phyloP scores from a whole-genome alignment of 2,113 vertebrate genomes.

The Melanerpes formicivorus region DNA sequence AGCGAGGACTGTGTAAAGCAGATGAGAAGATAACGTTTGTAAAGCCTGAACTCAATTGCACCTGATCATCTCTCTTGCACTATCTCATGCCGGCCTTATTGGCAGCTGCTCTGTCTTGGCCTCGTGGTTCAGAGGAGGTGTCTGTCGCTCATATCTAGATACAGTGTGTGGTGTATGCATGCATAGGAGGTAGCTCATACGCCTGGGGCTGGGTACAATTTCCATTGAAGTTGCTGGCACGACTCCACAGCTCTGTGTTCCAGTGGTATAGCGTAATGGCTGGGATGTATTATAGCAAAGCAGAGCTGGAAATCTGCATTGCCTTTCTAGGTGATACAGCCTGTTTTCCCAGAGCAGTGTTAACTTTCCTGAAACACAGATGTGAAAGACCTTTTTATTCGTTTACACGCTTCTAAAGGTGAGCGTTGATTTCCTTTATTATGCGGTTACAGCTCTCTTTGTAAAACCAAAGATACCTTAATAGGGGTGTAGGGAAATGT shows the following conservation, averaged over 20 bases:
- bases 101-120: constrained; percentile 65
- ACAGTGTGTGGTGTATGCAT: fast-evolving
- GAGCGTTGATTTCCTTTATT: background rate
- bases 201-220: background rate
- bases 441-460: constrained; percentile 3
- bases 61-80: constrained; percentile 64
- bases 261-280: fast-evolving
- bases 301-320: background rate
- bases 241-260: background rate
- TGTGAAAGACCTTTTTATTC: background rate
- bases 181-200: background rate
- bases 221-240: background rate
- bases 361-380: background rate
- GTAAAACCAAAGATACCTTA: background rate
- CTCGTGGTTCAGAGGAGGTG: background rate
- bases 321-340: background rate
- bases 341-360: background rate
- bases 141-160: background rate
- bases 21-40: constrained; percentile 65
- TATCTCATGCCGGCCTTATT: constrained; percentile 56
- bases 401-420: background rate
- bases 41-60: constrained; percentile 63
- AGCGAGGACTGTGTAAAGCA: constrained; percentile 43
- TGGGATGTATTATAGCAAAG: fast-evolving
- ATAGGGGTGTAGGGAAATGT: background rate